Evolutionary conservation across 2,888 invertebrate species (phyloP), one percentile per base, ranked within the genome.

Genomic region (Drosophila prolongata): DNA sequence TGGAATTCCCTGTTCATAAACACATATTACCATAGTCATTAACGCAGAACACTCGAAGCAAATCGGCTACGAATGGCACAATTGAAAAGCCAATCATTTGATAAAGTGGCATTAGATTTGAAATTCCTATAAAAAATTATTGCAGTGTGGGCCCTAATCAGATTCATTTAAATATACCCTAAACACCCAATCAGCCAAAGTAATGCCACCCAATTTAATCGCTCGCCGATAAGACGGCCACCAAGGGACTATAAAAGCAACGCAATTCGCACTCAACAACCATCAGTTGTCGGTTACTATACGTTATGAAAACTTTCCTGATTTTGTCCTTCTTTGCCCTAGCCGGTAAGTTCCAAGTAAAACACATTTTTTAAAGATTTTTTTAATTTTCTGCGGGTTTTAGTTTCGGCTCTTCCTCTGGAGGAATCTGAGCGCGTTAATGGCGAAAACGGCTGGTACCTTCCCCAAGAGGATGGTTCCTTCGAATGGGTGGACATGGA

Each of bases 401-500:
- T n/a, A 64, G 62, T 27, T 30, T 64, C 62, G 35, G 62, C 62
- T n/a, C n/a, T 42, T 37, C 49, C 62, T n/a, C 16, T 64, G 35
- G 89, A 54, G 44, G 74, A 71, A 35, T 38, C 75, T 14, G 71
- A 14, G 56, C 80, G 49, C 74, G 90, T 76, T 10, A 76, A 81
- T 44, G 89, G 87, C 10, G 86, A 86, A 47, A 87, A 81, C 27
- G 89, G 89, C 62, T 87, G 79, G 84, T 82, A 66, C 43, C 66
- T 90, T 11, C 89, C 89, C 16, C 90, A 90, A 49, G n/a, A 54
- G 24, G 79, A 90, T 68, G 89, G 90, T 10, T 62, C 79, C 35
- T 60, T 81, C 16, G 69, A 78, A 27, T 90, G 90, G 90, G 38
- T 78, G 3, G 77, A 81, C 42, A 80, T 65, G 75, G 80, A 85